A percentile compares a stretch with the other conserved stretches of the same genome.
Evolutionary conservation across 2,797 vertebrate genomes (phyloP).

Genomic region (Tangara arthus): DNA sequence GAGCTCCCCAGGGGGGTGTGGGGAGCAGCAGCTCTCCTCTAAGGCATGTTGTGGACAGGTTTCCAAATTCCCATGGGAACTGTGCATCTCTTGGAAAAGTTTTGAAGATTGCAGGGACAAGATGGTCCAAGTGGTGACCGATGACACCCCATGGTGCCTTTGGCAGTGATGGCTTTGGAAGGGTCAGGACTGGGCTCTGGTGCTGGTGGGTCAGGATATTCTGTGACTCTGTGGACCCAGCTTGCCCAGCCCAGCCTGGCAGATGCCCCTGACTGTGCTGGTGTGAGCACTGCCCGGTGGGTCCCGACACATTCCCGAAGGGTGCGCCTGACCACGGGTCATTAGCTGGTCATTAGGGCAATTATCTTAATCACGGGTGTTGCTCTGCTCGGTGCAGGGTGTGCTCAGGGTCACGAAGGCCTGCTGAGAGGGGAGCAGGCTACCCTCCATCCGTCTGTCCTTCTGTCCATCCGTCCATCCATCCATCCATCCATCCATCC

Average conservation of each 20-base stretch:
- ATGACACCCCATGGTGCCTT: fast-evolving
- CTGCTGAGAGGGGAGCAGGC: not conserved
- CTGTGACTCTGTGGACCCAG: not conserved
- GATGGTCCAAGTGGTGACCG: not conserved
- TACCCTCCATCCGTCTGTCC: not conserved
- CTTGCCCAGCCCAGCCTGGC: not conserved
- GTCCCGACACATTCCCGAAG: not conserved
- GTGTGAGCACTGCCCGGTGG: fast-evolving
- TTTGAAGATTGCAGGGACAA: fast-evolving
- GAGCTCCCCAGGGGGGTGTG: fast-evolving
- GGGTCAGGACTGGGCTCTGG: not conserved
- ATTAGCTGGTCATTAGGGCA: constrained; percentile 25
- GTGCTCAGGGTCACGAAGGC: not conserved
- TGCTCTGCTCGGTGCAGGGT: not conserved
- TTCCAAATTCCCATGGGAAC: fast-evolving
- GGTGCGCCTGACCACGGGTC: not conserved
- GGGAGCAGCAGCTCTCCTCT: not conserved
- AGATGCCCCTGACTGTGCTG: fast-evolving
- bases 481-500: not conserved
- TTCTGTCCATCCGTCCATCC: not conserved
- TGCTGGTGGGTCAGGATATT: not conserved
- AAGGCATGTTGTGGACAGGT: not conserved
- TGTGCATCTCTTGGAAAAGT: not conserved
- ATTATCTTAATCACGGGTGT: constrained; percentile 25
- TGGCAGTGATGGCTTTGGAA: not conserved